Evolutionary conservation across 2,113 vertebrate species (phyloP).

Genomic region (Candoia aspera): DNA sequence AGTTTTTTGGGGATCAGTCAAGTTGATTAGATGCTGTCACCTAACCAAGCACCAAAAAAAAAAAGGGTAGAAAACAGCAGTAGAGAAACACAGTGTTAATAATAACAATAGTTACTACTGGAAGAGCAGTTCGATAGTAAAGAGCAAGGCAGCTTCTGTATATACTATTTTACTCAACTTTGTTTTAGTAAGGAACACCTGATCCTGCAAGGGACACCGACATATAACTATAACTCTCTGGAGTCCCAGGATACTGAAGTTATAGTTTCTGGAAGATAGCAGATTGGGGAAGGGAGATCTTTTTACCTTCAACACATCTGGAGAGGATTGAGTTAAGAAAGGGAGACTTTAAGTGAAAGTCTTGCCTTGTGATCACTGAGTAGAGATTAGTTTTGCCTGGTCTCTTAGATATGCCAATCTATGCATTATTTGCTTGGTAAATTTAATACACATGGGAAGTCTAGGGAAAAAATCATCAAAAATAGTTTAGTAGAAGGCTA

Average conservation of each 20-base stretch:
- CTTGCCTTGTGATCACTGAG: not conserved
- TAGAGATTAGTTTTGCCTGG: not conserved
- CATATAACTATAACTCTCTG: not conserved
- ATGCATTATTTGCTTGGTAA: not conserved
- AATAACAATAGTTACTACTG: not conserved
- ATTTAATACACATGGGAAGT: not conserved
- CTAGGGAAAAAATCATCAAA: not conserved
- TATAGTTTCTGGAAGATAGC: not conserved
- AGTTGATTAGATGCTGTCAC: not conserved
- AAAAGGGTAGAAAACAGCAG: not conserved
- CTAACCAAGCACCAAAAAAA: not conserved
- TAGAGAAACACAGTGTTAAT: not conserved
- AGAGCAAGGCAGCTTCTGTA: not conserved
- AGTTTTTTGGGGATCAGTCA: not conserved
- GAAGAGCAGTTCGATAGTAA: not conserved
- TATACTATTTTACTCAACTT: no score
- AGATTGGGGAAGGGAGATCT: not conserved
- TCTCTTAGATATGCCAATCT: not conserved
- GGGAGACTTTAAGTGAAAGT: not conserved
- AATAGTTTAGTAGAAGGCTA: not conserved
- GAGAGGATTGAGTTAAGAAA: not conserved
- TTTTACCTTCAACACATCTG: not conserved
- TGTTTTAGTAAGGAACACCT: not conserved
- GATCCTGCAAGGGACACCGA: not conserved
- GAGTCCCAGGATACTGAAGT: not conserved